Base-by-base conservation (phyloP, 2,888 invertebrate species). In the Drosophila quinaria region DNA sequence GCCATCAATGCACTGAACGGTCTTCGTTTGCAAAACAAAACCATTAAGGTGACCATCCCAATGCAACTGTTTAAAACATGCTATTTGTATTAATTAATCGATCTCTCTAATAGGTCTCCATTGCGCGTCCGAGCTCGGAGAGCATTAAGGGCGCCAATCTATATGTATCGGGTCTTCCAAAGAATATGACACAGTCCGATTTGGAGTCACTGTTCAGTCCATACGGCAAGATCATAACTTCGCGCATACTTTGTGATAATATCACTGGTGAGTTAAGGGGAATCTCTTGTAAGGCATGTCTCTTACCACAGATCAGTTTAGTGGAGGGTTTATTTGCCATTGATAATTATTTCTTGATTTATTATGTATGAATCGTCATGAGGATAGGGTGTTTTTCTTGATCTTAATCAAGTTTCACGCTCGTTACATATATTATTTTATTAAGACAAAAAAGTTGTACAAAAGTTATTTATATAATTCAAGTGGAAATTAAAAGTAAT, bases 1-100 rank as follows among this genome's bases (percentile, higher is more conserved):
- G 99, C 99, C 81, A 99, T 99, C 93, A 96, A 96, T 93, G 98
- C 98, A 69, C 95, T 99, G 90, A 99, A 99, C 94, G 99, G 99
- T 89, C 96, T 99, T 85, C 95, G 99, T 85, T 95, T 99, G 88
- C 99, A 99, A 94, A 99, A 99, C 94, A 99, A 99, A 95, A 99
- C 99, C 68, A 99, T 99, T 92, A 99, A 99, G 96, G 98, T 98
- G 93, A 35, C 4, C 1, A 3, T 29, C 13, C 11, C 13, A 4
- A 2, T 2, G 13, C 6, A 35, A 33, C 11, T 39, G 3, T 25
- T 25, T 25, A 25, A 39, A 22, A 25, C 10, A 19, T 4, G 25
- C 6, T 2, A 10, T 25, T 25, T 25, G 6, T n/a, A 44, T 44
- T 35, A 8, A 44, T 35, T 42, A 11, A 25, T 22, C 19, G 13